Evolutionary conservation across 2,888 invertebrate species (phyloP).

Genomic region (Lithophane ornitopus): DNA sequence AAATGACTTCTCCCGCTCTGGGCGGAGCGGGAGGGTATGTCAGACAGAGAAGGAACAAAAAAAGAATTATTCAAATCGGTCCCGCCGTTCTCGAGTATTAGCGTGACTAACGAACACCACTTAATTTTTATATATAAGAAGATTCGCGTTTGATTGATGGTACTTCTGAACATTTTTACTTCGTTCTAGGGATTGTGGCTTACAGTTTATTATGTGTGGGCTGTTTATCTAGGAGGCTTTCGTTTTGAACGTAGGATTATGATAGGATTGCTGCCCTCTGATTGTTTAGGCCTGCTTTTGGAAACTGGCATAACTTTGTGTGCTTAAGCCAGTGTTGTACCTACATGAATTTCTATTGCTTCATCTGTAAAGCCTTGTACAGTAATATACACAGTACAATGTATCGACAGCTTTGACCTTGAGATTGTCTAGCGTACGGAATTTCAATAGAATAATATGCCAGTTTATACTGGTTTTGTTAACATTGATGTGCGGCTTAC

Average conservation of each 20-base stretch:
- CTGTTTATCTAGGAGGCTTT: constrained; percentile 46
- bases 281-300: constrained; percentile 53
- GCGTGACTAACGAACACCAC: no score
- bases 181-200: constrained; percentile 9
- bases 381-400: no score
- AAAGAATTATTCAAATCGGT: no score
- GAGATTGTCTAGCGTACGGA: not conserved
- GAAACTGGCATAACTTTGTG: constrained; percentile 18
- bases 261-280: constrained; percentile 43
- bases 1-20: no score
- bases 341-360: constrained; percentile 22
- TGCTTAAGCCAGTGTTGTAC: not conserved
- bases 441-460: not conserved
- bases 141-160: not conserved
- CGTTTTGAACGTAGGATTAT: constrained; percentile 44
- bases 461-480: not conserved
- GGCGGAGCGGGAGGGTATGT: no score
- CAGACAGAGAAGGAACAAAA: no score
- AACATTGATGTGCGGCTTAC: not conserved
- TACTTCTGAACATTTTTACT: not conserved
- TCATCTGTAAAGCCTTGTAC: constrained; percentile 17
- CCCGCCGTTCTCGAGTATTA: no score
- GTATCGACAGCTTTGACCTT: not conserved
- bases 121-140: no score
- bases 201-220: constrained; percentile 18